Evolutionary conservation across 2,113 vertebrate genomes (phyloP), one percentile per base, ranked within the genome.

Genomic region (Coptodon bakossiorum): DNA sequence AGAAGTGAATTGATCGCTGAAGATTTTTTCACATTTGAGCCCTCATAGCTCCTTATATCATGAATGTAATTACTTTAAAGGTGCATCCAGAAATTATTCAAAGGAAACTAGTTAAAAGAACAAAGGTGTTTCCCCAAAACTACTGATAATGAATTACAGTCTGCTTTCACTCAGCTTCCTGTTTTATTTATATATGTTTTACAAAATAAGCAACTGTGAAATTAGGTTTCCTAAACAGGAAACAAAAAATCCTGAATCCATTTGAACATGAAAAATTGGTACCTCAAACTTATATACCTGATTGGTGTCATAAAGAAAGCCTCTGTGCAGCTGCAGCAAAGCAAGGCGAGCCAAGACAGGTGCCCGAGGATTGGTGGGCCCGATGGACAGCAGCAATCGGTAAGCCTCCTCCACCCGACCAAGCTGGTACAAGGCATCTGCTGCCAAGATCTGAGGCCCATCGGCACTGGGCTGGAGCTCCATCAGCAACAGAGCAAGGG

Each of bases 401-500:
- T 98, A 97, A 73, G 98, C 97, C 6, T 98, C 98, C 5, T 98
- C 98, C 78, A 95, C 94, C 6, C 94, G 94, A 14, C 96, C 97
- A 84, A 98, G 96, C 90, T 96, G 96, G 92, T 99, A 99, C 84
- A 99, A 95, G 27, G 98, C 97, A 5, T 99, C 98, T 1, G 98
- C 97, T 6, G 94, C 96, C 63, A 99, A 96, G 85, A 99, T 94
- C 87, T 36, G 93, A 0, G 97, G 95, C 1, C 87, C 89, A 81
- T 98, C 97, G 0, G 96, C 94, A 2, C 94, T 91, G 1, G 94
- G 4, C 52, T 98, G 98, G 90, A 99, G 96, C 91, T 98, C 97
- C 90, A 96, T 95, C 53, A 99, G 91, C 36, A 99, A 95, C 7
- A 71, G 87, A 66, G 98, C 97, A 90, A 99, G 95, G 56, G 96